A percentile compares a stretch with the other conserved stretches of the same genome.
Conservation (phyloP, 2,888 invertebrate genomes). For the Cecidostiba fungosa region DNA sequence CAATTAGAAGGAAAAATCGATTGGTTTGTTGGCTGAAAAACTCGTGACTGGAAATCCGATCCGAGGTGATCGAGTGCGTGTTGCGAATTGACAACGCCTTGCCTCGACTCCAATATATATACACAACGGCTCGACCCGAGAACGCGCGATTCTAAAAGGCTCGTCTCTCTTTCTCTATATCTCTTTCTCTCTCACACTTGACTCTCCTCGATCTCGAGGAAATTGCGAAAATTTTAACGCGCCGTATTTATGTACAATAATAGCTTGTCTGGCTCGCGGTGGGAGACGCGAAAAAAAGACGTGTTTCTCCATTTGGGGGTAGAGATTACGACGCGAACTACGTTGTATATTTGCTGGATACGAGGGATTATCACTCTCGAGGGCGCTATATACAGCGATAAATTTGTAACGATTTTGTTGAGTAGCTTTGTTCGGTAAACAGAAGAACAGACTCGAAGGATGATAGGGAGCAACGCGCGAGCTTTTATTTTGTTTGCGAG, state of each 20-base stretch:
- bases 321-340: not conserved
- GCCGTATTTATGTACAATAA: not conserved
- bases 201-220: not conserved
- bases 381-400: not conserved
- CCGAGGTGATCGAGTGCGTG: conserved; percentile 47
- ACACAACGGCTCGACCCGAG: conserved; percentile 4
- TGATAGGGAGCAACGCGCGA: not conserved
- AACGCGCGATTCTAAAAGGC: not conserved
- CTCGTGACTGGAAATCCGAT: not conserved
- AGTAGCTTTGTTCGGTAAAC: not conserved
- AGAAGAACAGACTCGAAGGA: not conserved
- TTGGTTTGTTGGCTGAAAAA: too few relatives aligned
- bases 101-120: conserved; percentile 23
- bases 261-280: not conserved
- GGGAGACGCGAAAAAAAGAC: not conserved
- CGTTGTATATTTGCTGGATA: not conserved
- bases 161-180: not conserved
- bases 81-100: conserved; percentile 17
- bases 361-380: not conserved
- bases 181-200: not conserved
- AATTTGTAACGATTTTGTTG: not conserved
- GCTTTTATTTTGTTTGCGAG: not conserved
- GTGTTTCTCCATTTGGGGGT: conserved; percentile 6
- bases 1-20: not conserved
- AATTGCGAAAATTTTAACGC: conserved; percentile 10